Evolutionary conservation across 2,113 vertebrate species (phyloP), one percentile per base, ranked within the genome.

Genomic region (Sitta europaea): DNA sequence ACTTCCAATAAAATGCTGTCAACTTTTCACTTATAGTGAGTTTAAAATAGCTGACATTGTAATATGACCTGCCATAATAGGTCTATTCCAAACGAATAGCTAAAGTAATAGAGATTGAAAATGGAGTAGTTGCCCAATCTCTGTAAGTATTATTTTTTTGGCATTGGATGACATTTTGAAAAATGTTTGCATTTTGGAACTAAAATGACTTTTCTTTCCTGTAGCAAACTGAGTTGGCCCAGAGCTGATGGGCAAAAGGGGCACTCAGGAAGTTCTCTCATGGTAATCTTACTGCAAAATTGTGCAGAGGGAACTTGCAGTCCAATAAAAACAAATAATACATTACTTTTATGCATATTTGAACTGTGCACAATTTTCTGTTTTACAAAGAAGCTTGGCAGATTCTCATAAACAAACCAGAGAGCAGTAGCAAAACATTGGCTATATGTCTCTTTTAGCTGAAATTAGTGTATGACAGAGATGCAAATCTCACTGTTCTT

Each of bases 101-200:
- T 92, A 58, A 96, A 86, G 77, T 71, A 95, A 94, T 78, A 90
- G 66, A 89, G 51, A 87, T n/a, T 82, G 76, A 95, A 96, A 96
- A 92, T 72, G 27, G 57, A 91, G 24, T 29, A 63, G 63, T 78
- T 22, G 5, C 55, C 71, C 70, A 95, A 43, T 77, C 31, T 83
- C 67, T 65, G 33, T 10, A 92, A 95, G 78, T 94, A 57, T 76
- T 82, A 2, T 53, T 63, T 62, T 86, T 73, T 55, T 74, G 38
- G 82, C 40, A 68, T 47, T 38, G n/a, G 50, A 72, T 86, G 87
- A 90, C 83, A 91, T 86, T 79, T 66, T 85, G 92, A 96, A 93
- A 91, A 96, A 95, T 83, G 72, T 80, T 92, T 94, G 83, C 50
- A 88, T 96, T 92, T 96, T 86, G 80, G 47, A 90, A 88, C n/a